Percentiles rank a stretch among this genome's conserved stretches.
These are phyloP conservation scores for Anguilla pacifica DNA, from an alignment of 2,797 vertebrate genomes.

Conservation along the genomic window DNA sequence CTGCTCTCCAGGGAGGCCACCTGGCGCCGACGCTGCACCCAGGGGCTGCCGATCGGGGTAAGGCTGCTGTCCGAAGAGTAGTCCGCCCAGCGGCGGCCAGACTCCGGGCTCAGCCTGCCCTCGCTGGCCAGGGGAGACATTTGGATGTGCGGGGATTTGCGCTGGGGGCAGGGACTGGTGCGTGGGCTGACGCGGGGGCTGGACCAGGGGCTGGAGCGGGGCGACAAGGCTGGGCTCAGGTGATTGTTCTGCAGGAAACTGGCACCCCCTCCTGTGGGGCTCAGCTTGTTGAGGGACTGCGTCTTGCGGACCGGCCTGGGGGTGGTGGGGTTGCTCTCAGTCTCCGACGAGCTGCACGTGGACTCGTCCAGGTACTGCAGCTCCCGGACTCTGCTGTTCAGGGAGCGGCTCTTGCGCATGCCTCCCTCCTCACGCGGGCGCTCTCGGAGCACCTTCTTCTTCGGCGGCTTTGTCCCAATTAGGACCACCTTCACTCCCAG, in stretches of 20 bases:
- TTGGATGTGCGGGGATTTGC: conserved; percentile 70
- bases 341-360: conserved; percentile 93
- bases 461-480: conserved; percentile 92
- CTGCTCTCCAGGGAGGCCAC: conserved; percentile 88
- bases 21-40: conserved; percentile 91
- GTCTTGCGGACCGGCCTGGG: conserved; percentile 81
- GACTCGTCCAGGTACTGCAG: conserved; percentile 93
- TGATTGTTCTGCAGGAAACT: conserved; percentile 78
- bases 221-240: conserved; percentile 88
- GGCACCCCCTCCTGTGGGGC: conserved; percentile 72
- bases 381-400: conserved; percentile 90
- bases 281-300: conserved; percentile 79
- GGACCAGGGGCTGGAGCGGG: conserved; percentile 91
- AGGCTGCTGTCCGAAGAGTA: conserved; percentile 95
- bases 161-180: conserved; percentile 82
- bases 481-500: conserved; percentile 84
- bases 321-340: conserved; percentile 90
- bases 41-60: conserved; percentile 92
- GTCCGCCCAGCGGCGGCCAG: conserved; percentile 82
- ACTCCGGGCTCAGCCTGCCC: conserved; percentile 71
- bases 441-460: conserved; percentile 80
- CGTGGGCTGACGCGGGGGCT: conserved; percentile 84
- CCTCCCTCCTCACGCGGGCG: conserved; percentile 65
- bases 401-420: conserved; percentile 77
- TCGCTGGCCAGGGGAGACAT: conserved; percentile 86